Evolutionary conservation across 2,797 vertebrate genomes (phyloP).

Genomic region (Alouatta caraya): DNA sequence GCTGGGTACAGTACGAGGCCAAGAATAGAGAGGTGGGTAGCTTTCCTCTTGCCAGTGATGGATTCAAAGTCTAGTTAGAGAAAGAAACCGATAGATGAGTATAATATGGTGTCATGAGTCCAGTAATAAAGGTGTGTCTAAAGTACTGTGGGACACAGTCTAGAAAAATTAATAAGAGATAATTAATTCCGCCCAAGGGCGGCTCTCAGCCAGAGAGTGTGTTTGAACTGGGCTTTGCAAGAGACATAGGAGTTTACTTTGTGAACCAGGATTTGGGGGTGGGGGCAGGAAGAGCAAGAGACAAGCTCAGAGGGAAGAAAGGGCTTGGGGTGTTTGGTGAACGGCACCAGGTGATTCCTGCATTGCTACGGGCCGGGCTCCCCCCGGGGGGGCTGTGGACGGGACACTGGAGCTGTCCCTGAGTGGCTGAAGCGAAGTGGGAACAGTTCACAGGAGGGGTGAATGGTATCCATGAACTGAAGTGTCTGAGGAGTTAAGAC

Average conservation of each 20-base stretch:
- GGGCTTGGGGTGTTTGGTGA: too few relatives aligned
- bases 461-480: not conserved
- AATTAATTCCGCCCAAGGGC: not conserved
- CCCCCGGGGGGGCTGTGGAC: fast-evolving
- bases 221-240: not conserved
- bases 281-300: not conserved
- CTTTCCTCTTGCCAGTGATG: not conserved
- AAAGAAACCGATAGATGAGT: not conserved
- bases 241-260: not conserved
- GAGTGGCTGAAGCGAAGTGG: not conserved
- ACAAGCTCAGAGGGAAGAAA: not conserved
- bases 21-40: not conserved
- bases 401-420: not conserved
- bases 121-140: fast-evolving
- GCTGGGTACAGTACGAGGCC: fast-evolving
- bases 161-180: not conserved
- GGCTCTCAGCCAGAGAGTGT: not conserved
- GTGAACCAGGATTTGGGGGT: not conserved
- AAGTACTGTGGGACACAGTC: not conserved
- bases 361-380: not conserved
- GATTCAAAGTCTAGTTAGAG: not conserved
- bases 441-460: not conserved
- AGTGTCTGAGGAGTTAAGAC: not conserved
- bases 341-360: fast-evolving
- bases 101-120: fast-evolving